Evolutionary conservation across 2,888 invertebrate genomes (phyloP).

Genomic region (Scaptomyza tumidula): DNA sequence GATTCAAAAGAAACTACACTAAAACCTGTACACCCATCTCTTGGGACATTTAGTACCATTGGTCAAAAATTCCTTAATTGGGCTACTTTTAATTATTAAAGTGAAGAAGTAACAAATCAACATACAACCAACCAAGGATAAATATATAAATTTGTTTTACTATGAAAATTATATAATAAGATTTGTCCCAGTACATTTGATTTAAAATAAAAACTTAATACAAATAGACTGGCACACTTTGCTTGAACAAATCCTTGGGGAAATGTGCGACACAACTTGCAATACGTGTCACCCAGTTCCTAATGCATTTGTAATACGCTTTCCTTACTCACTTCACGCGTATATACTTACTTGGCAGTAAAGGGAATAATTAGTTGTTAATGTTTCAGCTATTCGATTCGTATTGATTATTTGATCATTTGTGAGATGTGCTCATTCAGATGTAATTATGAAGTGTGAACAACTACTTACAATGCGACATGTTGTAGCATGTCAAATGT

Average conservation of each 20-base stretch:
- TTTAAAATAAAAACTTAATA: too few relatives aligned
- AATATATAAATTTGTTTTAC: too few relatives aligned
- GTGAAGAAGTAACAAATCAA: too few relatives aligned
- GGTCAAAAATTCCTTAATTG: too few relatives aligned
- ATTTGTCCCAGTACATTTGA: too few relatives aligned
- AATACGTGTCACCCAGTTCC: background rate
- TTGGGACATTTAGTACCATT: too few relatives aligned
- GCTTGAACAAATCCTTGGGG: background rate
- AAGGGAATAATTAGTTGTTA: constrained; percentile 8
- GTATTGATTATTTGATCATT: constrained; percentile 24
- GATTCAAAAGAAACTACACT: too few relatives aligned
- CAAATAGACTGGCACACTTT: too few relatives aligned
- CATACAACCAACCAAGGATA: too few relatives aligned
- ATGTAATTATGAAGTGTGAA: constrained; percentile 56
- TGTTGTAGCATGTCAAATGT: constrained; percentile 50
- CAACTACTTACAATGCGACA: constrained; percentile 30
- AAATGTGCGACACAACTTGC: background rate
- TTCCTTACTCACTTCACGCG: background rate
- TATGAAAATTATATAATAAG: too few relatives aligned
- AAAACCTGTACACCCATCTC: too few relatives aligned
- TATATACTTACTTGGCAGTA: background rate
- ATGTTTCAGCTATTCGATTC: constrained; percentile 8
- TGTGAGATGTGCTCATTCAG: constrained; percentile 28
- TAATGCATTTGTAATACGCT: background rate
- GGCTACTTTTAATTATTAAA: too few relatives aligned